Conservation (phyloP, 1,140 invertebrate genomes). For the Battus philenor region DNA sequence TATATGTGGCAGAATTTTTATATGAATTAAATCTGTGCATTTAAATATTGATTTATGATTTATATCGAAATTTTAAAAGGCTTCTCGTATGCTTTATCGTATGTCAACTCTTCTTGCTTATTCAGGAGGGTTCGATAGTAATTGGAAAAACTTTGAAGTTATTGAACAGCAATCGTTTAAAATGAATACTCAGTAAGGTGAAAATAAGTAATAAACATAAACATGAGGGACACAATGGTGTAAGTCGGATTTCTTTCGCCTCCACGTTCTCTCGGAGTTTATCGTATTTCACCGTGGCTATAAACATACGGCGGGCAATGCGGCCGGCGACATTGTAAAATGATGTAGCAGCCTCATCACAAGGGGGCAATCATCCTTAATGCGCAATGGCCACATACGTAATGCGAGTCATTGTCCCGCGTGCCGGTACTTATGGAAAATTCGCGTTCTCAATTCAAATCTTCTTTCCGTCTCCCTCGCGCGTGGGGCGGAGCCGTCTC, state of each 20-base stretch:
- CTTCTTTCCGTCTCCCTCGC: conserved; percentile 68
- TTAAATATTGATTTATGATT: too few relatives aligned
- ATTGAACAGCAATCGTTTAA: conserved; percentile 47
- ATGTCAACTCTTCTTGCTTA: too few relatives aligned
- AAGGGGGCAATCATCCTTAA: conserved; percentile 73
- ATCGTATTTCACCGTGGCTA: conserved; percentile 61
- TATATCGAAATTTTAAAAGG: too few relatives aligned
- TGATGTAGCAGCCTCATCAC: conserved; percentile 71
- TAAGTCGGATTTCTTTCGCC: conserved; percentile 63
- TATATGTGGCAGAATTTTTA: too few relatives aligned
- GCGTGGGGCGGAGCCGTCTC: conserved; percentile 67
- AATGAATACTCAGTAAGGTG: conserved; percentile 52
- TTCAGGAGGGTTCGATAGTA: too few relatives aligned
- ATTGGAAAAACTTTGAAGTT: conserved; percentile 33
- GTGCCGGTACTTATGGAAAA: conserved; percentile 73
- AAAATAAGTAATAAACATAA: conserved; percentile 72
- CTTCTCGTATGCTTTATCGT: too few relatives aligned
- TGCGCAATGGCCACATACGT: conserved; percentile 71
- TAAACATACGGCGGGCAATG: conserved; percentile 47
- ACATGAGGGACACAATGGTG: conserved; percentile 60
- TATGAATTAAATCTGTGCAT: too few relatives aligned
- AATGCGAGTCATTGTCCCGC: conserved; percentile 74
- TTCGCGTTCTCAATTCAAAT: conserved; percentile 73
- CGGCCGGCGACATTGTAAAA: conserved; percentile 66
- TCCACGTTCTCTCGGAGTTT: conserved; percentile 60